These are phyloP conservation scores for Puntigrus tetrazona DNA, from an alignment of 2,113 vertebrate genomes.

Conservation along the genomic window DNA sequence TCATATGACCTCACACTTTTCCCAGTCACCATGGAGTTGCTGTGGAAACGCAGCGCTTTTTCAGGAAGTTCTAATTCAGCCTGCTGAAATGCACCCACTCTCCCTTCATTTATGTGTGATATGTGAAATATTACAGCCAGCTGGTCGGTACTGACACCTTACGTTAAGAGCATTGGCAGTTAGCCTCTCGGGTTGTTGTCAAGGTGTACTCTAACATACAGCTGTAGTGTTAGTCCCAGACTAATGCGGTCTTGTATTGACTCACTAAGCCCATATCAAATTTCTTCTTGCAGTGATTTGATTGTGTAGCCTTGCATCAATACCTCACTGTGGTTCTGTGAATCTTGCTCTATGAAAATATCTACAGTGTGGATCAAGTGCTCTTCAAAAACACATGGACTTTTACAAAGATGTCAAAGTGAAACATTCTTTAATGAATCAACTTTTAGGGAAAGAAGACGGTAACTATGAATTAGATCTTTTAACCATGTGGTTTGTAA, in stretches of 20 bases:
- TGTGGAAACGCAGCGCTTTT: conserved; percentile 58
- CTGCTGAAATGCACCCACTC: conserved; percentile 21
- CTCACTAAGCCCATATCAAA: conserved; percentile 7
- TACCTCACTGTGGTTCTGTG: background rate
- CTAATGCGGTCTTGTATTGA: conserved; percentile 21
- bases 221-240: conserved; percentile 4
- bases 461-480: background rate
- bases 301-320: conserved; percentile 10
- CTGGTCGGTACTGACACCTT: background rate
- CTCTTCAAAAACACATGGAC: background rate
- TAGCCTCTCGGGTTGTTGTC: background rate
- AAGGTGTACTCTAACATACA: conserved; percentile 7
- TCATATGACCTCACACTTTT: conserved; percentile 51
- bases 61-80: conserved; percentile 43
- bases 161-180: background rate
- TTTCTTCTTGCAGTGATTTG: background rate
- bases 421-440: background rate
- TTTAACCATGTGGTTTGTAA: background rate
- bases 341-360: too few species aligned
- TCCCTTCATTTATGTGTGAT: conserved; percentile 14
- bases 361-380: background rate
- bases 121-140: conserved; percentile 13
- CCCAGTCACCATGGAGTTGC: conserved; percentile 61
- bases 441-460: background rate
- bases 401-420: background rate